Evolutionary conservation across 2,797 vertebrate species (phyloP), one percentile per base, ranked within the genome.

Genomic region (Xenops minutus): DNA sequence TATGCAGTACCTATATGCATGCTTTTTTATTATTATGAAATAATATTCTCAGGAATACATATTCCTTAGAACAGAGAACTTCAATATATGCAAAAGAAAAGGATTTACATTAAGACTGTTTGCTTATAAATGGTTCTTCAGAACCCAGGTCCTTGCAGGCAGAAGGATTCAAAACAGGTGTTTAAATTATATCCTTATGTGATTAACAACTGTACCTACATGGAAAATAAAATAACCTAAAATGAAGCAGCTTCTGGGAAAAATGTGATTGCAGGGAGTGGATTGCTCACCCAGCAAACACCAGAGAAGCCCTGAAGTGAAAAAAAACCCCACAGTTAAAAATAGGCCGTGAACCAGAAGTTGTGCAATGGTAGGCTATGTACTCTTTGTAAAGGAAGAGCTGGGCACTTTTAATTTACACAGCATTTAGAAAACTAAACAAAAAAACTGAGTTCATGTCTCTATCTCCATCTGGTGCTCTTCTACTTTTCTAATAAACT

Each of bases 311-410:
- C 27, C 46, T 73, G 6, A 72, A 91, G 32, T 19, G 19, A 11
- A 49, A 18, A 10, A 32, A 16, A 11, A 18, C 41, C 37, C 41
- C 8, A 10, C 12, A n/a, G 23, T 8, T 64, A 48, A 62, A 88
- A 94, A 63, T 0, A 2, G 36, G 37, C 19, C 12, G 4, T 39
- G 64, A 93, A 77, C 8, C 10, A 32, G 7, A 64, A 69, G 12
- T 14, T 74, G 32, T 32, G 34, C 41, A 43, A 71, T 0, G 0
- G 77, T 5, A 30, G 32, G 9, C 24, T 56, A 23, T 1, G 11
- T 2, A 56, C 5, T 36, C 7, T 10, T 75, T n/a, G 9, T 29
- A 39, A 83, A 83, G 19, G 23, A 85, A 64, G 69, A 88, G 15
- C 0, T 68, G 1, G 21, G 18, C 46, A 72, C 20, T 27, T 85